phyloP scores from a whole-genome alignment of 2,888 invertebrate species.

The Boloria euphrosyne region DNA sequence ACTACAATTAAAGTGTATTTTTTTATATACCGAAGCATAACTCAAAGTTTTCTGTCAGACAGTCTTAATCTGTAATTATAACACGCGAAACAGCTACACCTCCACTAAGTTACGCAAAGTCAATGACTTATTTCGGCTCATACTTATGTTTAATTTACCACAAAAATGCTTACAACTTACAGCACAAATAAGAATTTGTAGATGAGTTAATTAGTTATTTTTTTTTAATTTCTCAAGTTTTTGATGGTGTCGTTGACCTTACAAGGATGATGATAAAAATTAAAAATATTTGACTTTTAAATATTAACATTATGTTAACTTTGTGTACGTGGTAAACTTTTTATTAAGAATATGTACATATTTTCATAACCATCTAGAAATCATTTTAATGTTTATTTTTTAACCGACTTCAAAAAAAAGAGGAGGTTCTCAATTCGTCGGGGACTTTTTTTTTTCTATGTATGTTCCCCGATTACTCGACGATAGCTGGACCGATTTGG shows the following conservation, averaged over 20 bases:
- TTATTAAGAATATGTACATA: no score
- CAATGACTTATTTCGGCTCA: conserved; percentile 17
- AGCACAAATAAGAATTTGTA: neutral
- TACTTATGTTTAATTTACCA: conserved; percentile 23
- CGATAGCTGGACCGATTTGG: no score
- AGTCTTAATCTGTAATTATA: conserved; percentile 2
- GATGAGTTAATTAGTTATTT: neutral
- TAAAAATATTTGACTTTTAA: neutral
- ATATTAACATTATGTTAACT: no score
- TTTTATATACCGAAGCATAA: neutral
- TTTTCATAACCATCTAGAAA: no score
- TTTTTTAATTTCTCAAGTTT: neutral
- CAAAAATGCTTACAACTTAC: conserved; percentile 15
- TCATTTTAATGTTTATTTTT: no score
- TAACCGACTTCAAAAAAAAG: no score
- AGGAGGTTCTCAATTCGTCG: no score
- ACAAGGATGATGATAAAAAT: neutral
- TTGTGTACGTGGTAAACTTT: no score
- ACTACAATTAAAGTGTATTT: no score
- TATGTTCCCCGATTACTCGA: no score
- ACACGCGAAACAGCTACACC: neutral
- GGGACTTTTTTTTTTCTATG: no score
- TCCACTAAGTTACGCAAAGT: conserved; percentile 3
- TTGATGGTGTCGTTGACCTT: neutral
- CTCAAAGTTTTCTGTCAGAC: neutral